Percentiles rank a stretch among this genome's conserved stretches.
Conservation (phyloP, 2,888 invertebrate species). For the Trilocha varians region DNA sequence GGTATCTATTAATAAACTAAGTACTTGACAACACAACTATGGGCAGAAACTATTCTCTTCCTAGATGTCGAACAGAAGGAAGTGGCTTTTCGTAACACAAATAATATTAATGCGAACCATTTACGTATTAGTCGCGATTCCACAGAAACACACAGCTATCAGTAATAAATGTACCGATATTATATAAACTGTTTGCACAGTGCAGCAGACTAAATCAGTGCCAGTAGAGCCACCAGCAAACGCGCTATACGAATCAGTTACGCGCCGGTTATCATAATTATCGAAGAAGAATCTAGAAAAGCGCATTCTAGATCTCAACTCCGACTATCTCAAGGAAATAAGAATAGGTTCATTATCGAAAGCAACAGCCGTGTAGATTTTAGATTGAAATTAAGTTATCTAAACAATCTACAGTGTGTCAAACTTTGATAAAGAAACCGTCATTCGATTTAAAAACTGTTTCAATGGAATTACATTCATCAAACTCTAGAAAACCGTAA, state of each 20-base stretch:
- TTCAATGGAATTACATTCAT: constrained; percentile 13
- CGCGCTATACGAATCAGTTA: not conserved
- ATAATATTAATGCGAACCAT: not conserved
- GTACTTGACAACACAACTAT: not conserved
- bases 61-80: not conserved
- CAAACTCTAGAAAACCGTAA: constrained; percentile 5
- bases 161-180: constrained; percentile 1
- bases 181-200: constrained; percentile 3
- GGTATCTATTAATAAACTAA: not conserved
- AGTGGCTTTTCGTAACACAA: not conserved
- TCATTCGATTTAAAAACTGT: constrained; percentile 10
- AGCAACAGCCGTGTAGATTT: constrained; percentile 15
- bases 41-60: not conserved
- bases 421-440: constrained; percentile 13
- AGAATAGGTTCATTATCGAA: constrained; percentile 12
- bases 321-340: constrained; percentile 7
- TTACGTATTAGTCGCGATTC: not conserved
- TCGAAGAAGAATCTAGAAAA: not conserved
- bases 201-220: constrained; percentile 3
- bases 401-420: constrained; percentile 14
- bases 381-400: constrained; percentile 15
- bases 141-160: constrained; percentile 3
- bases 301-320: not conserved
- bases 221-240: not conserved
- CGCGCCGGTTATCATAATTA: not conserved